Base-by-base conservation (phyloP, 2,797 vertebrate species). In the Agapornis canus region DNA sequence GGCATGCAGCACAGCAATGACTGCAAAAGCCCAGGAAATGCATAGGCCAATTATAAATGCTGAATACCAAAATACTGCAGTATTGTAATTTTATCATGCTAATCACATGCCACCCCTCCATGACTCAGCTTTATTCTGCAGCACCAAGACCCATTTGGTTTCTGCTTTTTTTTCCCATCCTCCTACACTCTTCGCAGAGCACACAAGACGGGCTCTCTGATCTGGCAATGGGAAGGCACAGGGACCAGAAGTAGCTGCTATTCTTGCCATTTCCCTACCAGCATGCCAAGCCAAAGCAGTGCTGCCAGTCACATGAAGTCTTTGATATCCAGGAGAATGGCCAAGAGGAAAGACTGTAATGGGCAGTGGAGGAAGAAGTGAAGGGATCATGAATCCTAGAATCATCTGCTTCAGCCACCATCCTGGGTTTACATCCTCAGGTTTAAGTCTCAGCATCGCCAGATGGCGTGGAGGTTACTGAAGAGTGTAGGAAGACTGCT, bases 41-140 rank as follows among this genome's bases (percentile, higher is more conserved):
- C 40, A 73, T 22, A 60, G 35, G 17, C 1, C 31, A 61, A 8
- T 37, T 89, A n/a, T 57, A 57, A 84, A 82, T 31, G 40, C 32
- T 43, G 13, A 84, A 77, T 47, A 47, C 16, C 61, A 78, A 83
- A 90, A 80, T 25, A 37, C 22, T 45, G 23, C 9, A 66, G 11
- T 6, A 63, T 3, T 87, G 29, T 35, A 12, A 54, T 91, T 61
- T 93, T 82, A 29, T 90, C 45, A 79, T 23, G 35, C 4, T 43
- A 52, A 23, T n/a, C 31, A 48, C 12, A 61, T 0, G 0, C 7
- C 7, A 4, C 42, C 26, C 20, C 23, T 61, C 47, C n/a, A n/a
- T 19, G 27, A 85, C 40, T 61, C 21, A 45, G 42, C 6, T 6
- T 70, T 45, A 43, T 69, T 32, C 60, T 82, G 42, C 42, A 82